A percentile compares a stretch with the other conserved stretches of the same genome.
Conservation (phyloP, 2,888 invertebrate genomes). For the Hypena proboscidalis region DNA sequence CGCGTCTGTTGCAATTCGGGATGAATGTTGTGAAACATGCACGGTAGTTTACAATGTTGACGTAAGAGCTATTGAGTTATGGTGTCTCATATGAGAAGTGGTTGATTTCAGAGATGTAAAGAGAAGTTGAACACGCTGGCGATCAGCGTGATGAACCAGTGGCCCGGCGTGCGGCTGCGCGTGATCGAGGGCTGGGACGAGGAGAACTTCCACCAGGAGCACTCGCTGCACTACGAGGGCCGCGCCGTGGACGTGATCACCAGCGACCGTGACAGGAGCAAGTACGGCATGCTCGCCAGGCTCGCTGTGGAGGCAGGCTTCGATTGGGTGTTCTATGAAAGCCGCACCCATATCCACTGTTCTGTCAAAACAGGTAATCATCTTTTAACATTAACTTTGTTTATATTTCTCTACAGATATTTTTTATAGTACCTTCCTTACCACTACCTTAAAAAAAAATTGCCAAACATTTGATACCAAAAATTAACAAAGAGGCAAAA, state of each 20-base stretch:
- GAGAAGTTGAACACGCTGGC: conserved; percentile 97
- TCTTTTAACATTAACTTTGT: neutral
- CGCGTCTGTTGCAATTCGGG: conserved; percentile 26
- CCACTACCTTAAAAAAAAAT: too few species aligned
- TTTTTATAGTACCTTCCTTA: too few species aligned
- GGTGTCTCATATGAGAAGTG: conserved; percentile 1
- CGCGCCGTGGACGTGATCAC: conserved; percentile 98
- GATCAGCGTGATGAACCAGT: conserved; percentile 98
- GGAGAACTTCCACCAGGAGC: conserved; percentile 90
- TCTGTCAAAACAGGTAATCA: conserved; percentile 97
- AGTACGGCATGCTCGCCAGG: conserved; percentile 98
- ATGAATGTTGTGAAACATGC: conserved; percentile 18
- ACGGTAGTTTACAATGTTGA: conserved; percentile 2
- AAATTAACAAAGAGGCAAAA: too few species aligned
- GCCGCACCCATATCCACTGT: conserved; percentile 97
- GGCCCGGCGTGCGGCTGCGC: conserved; percentile 96
- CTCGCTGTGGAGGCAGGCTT: conserved; percentile 98
- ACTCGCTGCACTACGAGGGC: conserved; percentile 98
- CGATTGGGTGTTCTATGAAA: conserved; percentile 99
- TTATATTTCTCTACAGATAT: neutral
- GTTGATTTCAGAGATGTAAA: conserved; percentile 94
- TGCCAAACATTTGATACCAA: too few species aligned
- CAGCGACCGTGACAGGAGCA: conserved; percentile 95
- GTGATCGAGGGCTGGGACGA: conserved; percentile 99
- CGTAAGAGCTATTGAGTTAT: neutral